Conservation (phyloP, 23 tunicate genomes). For the Phallusia fumigata region DNA sequence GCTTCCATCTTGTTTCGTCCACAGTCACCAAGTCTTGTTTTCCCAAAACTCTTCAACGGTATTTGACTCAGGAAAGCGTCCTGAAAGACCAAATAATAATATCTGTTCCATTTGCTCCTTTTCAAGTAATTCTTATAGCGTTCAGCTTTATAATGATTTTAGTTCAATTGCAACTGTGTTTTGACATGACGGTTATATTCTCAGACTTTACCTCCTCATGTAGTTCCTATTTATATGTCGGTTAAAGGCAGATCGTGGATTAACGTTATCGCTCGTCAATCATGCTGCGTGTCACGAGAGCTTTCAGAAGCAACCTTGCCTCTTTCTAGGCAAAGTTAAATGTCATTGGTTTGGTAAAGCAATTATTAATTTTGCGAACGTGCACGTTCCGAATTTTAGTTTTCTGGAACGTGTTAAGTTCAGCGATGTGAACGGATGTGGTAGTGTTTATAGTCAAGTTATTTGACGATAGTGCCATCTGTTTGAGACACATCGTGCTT, state of each 20-base stretch:
- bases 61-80: constrained; percentile 30
- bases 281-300: no score
- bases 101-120: background rate
- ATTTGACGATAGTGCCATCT: background rate
- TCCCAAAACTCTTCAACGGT: constrained; percentile 31
- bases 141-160: background rate
- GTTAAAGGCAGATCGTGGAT: background rate
- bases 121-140: no score
- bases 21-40: constrained; percentile 31
- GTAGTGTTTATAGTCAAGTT: no score
- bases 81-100: constrained; percentile 12
- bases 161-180: background rate
- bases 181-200: background rate
- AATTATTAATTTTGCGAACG: no score
- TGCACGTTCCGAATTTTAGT: no score
- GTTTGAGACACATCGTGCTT: background rate
- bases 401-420: no score
- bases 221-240: background rate
- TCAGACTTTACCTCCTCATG: background rate
- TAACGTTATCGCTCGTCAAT: background rate
- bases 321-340: no score
- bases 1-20: constrained; percentile 26
- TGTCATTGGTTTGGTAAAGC: no score
- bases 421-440: no score
- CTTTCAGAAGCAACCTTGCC: no score